Conservation (phyloP, 2,797 vertebrate species). For the Cynopterus sphinx region DNA sequence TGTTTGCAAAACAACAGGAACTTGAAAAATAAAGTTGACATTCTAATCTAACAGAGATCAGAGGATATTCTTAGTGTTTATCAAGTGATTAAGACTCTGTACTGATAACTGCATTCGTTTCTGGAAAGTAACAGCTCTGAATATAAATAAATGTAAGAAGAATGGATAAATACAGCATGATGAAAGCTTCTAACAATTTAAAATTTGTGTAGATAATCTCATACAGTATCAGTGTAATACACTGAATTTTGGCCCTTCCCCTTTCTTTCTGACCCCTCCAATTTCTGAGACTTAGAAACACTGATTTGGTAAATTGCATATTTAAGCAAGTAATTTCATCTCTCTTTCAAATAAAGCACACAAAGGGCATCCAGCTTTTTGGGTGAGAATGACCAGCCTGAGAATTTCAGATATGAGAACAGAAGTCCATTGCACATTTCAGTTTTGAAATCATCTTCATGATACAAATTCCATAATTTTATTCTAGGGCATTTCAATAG, state of each 20-base stretch:
- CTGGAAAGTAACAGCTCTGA: background rate
- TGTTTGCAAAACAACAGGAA: background rate
- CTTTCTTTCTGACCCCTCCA: background rate
- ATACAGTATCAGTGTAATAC: background rate
- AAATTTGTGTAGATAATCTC: background rate
- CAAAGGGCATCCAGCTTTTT: background rate
- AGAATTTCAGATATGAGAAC: background rate
- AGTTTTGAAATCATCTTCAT: background rate
- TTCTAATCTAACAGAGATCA: slow-evolving; percentile 11
- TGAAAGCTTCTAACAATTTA: background rate
- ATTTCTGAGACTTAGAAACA: slow-evolving; percentile 20
- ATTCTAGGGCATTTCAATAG: background rate
- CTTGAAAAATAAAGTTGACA: background rate
- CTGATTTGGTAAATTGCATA: slow-evolving; percentile 6
- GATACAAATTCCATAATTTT: slow-evolving; percentile 34
- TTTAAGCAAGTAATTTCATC: slow-evolving; percentile 7
- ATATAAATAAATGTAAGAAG: background rate
- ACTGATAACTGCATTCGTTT: slow-evolving; percentile 14
- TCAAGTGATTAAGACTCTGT: slow-evolving; percentile 2
- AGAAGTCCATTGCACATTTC: background rate
- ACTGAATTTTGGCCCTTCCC: background rate
- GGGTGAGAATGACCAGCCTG: background rate
- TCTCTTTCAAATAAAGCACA: slow-evolving; percentile 1
- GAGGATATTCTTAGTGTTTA: background rate
- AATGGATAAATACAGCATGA: background rate